Evolutionary conservation across 2,888 invertebrate species (phyloP).

Genomic region (Oxyteleia sp.): DNA sequence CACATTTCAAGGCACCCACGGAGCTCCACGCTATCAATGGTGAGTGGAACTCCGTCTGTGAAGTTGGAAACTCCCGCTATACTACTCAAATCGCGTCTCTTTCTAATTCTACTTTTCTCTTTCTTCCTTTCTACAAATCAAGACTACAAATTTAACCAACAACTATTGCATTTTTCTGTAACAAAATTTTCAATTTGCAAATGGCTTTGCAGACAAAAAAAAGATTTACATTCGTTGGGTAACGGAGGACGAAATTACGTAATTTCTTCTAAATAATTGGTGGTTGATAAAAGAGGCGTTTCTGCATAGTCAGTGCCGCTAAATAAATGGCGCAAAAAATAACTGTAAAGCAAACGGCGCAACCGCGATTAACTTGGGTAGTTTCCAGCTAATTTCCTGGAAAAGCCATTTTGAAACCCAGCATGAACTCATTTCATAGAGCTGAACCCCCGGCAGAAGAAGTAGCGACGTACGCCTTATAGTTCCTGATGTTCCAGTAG

Average conservation of each 20-base stretch:
- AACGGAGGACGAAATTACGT: constrained; percentile 1
- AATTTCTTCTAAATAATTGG: constrained; percentile 1
- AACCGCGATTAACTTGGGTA: constrained; percentile 67
- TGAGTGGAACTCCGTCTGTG: constrained; percentile 77
- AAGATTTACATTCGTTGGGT: not conserved
- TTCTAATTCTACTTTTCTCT: not conserved
- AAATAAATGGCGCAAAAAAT: constrained; percentile 40
- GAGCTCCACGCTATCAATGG: constrained; percentile 84
- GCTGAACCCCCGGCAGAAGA: constrained; percentile 5
- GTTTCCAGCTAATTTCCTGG: constrained; percentile 67
- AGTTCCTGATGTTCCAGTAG: not conserved
- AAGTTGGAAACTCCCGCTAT: constrained; percentile 59
- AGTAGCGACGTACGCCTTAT: constrained; percentile 12
- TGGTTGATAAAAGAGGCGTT: constrained; percentile 4
- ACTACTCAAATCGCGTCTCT: not conserved
- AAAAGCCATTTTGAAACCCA: constrained; percentile 47
- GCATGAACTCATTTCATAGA: constrained; percentile 53
- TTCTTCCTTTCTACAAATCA: too few species aligned
- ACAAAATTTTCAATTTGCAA: not conserved
- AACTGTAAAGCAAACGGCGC: constrained; percentile 22
- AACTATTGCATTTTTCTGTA: too few species aligned
- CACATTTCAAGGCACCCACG: constrained; percentile 83
- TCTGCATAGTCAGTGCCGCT: constrained; percentile 7
- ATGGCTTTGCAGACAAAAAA: too few species aligned
- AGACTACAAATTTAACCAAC: too few species aligned